Percentiles rank a stretch among this genome's conserved stretches.
Evolutionary conservation across 2,113 vertebrate genomes (phyloP).

Genomic region (Gila orcuttii): DNA sequence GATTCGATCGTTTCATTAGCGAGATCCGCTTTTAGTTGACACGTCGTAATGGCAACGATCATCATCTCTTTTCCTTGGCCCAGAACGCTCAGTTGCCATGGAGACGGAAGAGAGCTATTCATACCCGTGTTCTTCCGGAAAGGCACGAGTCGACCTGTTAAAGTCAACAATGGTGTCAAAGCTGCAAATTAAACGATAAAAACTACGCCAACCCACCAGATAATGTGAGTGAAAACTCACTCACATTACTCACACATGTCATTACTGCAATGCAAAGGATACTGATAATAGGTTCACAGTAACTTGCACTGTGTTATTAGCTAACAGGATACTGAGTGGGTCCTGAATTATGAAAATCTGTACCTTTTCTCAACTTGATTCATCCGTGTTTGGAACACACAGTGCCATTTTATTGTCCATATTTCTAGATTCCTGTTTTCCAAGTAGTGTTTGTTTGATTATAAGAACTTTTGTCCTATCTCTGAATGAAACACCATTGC

Average conservation of each 20-base stretch:
- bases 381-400: neutral
- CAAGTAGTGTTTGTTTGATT: neutral
- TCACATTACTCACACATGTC: too few relatives aligned
- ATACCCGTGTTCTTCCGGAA: constrained; percentile 39
- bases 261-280: neutral
- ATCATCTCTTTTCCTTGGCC: constrained; percentile 56
- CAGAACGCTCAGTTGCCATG: constrained; percentile 69
- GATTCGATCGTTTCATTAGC: constrained; percentile 52
- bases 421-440: neutral
- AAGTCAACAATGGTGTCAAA: constrained; percentile 49
- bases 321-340: neutral
- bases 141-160: constrained; percentile 36
- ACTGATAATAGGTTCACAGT: neutral
- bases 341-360: neutral
- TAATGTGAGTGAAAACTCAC: neutral
- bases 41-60: constrained; percentile 62
- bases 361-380: neutral
- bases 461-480: constrained; percentile 2
- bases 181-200: neutral
- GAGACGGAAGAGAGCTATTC: constrained; percentile 64
- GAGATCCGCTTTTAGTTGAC: constrained; percentile 64
- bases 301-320: neutral
- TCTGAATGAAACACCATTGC: neutral
- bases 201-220: neutral
- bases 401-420: neutral